phyloP scores from a whole-genome alignment of 1,140 invertebrate genomes.

The Diorhabda sublineata region DNA sequence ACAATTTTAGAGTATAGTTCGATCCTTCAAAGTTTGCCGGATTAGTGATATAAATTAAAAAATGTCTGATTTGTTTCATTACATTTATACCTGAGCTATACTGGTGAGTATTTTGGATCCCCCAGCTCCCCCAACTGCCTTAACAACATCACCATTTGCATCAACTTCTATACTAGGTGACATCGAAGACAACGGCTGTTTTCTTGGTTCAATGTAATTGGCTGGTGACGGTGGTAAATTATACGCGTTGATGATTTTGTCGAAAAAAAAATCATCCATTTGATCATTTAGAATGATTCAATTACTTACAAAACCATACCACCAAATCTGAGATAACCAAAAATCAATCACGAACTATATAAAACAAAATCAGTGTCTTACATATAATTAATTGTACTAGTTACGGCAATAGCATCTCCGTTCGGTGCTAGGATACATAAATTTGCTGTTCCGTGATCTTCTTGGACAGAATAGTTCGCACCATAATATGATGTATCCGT shows the following conservation, averaged over 20 bases:
- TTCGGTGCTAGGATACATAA: conserved; percentile 78
- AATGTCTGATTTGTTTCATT: no score
- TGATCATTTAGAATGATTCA: conserved; percentile 90
- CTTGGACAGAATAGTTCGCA: conserved; percentile 52
- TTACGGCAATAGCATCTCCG: conserved; percentile 90
- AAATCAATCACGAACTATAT: not conserved
- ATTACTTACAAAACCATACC: conserved; percentile 64
- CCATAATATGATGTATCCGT: conserved; percentile 66
- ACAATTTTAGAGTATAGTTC: no score
- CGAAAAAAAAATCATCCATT: conserved; percentile 93
- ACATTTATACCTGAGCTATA: conserved; percentile 58
- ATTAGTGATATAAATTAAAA: no score
- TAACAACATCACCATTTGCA: conserved; percentile 56
- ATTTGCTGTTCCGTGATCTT: conserved; percentile 87
- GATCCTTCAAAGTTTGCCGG: no score
- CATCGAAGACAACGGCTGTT: conserved; percentile 89
- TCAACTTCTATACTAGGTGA: conserved; percentile 75
- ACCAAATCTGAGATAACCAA: conserved; percentile 59
- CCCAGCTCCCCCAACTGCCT: conserved; percentile 82
- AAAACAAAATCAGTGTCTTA: conserved; percentile 49
- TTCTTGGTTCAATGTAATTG: conserved; percentile 76
- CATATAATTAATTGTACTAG: conserved; percentile 89
- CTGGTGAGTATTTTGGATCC: conserved; percentile 85
- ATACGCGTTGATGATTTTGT: conserved; percentile 71
- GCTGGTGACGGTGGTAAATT: conserved; percentile 71